Evolutionary conservation across 1,140 invertebrate genomes (phyloP).

Genomic region (Oppia nitens): DNA sequence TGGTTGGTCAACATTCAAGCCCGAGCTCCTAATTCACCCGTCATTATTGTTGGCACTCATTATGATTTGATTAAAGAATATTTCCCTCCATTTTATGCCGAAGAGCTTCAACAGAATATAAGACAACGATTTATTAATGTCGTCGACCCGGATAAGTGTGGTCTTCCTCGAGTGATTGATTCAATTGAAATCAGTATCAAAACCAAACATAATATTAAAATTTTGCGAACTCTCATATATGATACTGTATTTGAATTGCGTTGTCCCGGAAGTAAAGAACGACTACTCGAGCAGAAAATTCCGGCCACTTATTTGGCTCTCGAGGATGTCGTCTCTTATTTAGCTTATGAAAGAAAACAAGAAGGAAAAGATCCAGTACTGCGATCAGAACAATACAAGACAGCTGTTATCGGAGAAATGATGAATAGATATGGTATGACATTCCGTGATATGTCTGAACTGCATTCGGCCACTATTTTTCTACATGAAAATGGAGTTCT

Average conservation of each 20-base stretch:
- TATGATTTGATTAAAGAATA: conserved; percentile 68
- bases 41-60: conserved; percentile 85
- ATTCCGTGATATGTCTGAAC: conserved; percentile 70
- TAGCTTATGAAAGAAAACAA: conserved; percentile 46
- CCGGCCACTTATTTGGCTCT: conserved; percentile 86
- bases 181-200: conserved; percentile 78
- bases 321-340: conserved; percentile 69
- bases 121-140: conserved; percentile 76
- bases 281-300: conserved; percentile 79
- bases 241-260: conserved; percentile 78
- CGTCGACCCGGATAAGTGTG: conserved; percentile 87
- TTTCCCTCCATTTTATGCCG: conserved; percentile 48
- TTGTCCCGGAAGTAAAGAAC: conserved; percentile 68
- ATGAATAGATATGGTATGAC: conserved; percentile 42
- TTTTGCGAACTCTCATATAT: conserved; percentile 81
- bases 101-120: conserved; percentile 73
- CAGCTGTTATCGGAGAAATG: conserved; percentile 49
- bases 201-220: conserved; percentile 73
- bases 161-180: conserved; percentile 77
- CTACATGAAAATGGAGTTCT: conserved; percentile 94
- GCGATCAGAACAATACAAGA: conserved; percentile 60
- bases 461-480: conserved; percentile 88
- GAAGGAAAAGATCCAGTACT: conserved; percentile 61
- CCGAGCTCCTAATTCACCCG: conserved; percentile 77
- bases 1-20: conserved; percentile 93